Evolutionary conservation across 2,113 vertebrate genomes (phyloP), one percentile per base, ranked within the genome.

Genomic region (Odobenus rosmarus): DNA sequence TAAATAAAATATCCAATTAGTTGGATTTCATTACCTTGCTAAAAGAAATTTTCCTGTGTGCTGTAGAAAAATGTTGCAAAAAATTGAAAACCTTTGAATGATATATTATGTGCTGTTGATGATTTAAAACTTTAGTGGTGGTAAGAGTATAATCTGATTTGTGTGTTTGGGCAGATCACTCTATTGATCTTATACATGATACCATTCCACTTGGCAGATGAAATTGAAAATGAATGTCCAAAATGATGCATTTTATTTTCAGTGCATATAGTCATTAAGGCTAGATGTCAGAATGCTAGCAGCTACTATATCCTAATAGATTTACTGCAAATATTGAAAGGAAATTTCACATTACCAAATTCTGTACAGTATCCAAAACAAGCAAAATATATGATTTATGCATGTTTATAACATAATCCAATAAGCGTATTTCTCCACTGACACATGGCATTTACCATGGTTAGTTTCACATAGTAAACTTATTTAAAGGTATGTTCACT

Each of bases 171-270:
- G 81, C 76, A 88, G 28, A 90, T 97, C 64, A 93, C 12, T 89
- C 51, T 96, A 96, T 95, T 96, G 93, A 89, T 97, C 76, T 86
- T 95, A 16, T 84, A 86, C 31, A 86, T 97, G 81, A 84, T 86
- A 90, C 71, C 81, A 91, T 97, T 95, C 39, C 33, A 76, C 33
- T 97, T 97, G 93, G 51, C 72, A 97, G 88, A 93, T 94, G 33
- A 95, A 95, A 94, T 69, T 91, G 81, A 94, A 97, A 96, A 93
- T 88, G 49, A 97, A 74, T n/a, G 42, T 91, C 39, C 39, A 61
- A 96, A 94, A 86, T 94, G 76, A 93, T 93, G 49, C 24, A 67
- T 83, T 94, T 94, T 93, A 84, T 97, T 98, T 96, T 94, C 92
- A 96, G 39, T 86, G 19, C 59, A 97, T 96, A 62, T 76, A 57